phyloP scores from a whole-genome alignment of 2,797 vertebrate species.

The Triplophysa yarkandensis region DNA sequence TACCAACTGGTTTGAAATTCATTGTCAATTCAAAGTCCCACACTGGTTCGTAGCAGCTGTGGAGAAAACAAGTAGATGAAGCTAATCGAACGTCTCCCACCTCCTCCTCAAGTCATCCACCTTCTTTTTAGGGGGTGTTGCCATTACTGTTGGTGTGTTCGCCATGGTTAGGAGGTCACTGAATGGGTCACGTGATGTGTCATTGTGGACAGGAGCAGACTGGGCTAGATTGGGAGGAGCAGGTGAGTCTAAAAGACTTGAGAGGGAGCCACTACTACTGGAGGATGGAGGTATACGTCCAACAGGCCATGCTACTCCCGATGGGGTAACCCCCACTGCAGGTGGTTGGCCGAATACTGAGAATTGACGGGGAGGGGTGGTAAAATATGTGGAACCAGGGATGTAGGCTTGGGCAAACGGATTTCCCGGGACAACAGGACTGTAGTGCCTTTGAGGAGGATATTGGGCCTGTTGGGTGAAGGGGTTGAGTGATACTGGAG shows the following conservation, averaged over 20 bases:
- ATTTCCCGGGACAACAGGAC: slow-evolving; percentile 73
- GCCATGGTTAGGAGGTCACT: slow-evolving; percentile 86
- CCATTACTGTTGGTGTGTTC: slow-evolving; percentile 77
- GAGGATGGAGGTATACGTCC: slow-evolving; percentile 66
- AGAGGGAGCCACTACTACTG: slow-evolving; percentile 77
- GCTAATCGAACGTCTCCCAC: slow-evolving; percentile 96
- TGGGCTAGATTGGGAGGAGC: slow-evolving; percentile 65
- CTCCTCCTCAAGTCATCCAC: slow-evolving; percentile 87
- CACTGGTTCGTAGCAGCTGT: slow-evolving; percentile 52
- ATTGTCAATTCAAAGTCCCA: slow-evolving; percentile 24
- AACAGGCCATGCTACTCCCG: slow-evolving; percentile 34
- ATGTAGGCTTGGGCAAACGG: slow-evolving; percentile 78
- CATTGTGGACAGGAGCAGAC: slow-evolving; percentile 68
- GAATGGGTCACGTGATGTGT: slow-evolving; percentile 84
- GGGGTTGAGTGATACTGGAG: slow-evolving; percentile 82
- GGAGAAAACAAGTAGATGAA: slow-evolving; percentile 1
- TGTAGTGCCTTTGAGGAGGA: slow-evolving; percentile 74
- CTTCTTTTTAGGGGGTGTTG: slow-evolving; percentile 78
- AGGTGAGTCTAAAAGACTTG: slow-evolving; percentile 67
- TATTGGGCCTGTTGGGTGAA: slow-evolving; percentile 78
- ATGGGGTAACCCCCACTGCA: slow-evolving; percentile 56
- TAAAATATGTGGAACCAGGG: slow-evolving; percentile 71
- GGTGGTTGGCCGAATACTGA: slow-evolving; percentile 83
- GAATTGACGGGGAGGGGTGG: slow-evolving; percentile 70
- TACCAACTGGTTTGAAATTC: slow-evolving; percentile 26